These are phyloP conservation scores for Synanthedon tipuliformis DNA, from an alignment of 2,888 invertebrate species.

Conservation along the genomic window DNA sequence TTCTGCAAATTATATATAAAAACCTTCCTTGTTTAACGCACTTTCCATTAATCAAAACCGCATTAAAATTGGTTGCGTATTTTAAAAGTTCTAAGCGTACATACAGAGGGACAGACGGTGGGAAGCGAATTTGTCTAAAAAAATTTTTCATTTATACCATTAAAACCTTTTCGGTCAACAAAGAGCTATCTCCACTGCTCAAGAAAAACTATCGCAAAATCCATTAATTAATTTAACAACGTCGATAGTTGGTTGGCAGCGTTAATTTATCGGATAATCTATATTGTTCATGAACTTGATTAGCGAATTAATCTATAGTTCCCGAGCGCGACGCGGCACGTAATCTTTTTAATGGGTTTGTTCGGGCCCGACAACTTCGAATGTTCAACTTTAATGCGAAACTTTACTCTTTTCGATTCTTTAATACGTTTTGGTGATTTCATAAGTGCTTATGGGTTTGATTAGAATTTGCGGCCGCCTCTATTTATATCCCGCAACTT, in stretches of 20 bases:
- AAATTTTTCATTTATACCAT: too few species aligned
- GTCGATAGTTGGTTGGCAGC: not conserved
- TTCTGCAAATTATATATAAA: too few species aligned
- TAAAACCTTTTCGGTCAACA: not conserved
- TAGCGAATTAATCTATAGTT: not conserved
- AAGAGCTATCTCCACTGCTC: not conserved
- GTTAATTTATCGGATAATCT: conserved; percentile 1
- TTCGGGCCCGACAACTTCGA: not conserved
- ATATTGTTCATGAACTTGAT: conserved; percentile 4
- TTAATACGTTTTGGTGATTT: too few species aligned
- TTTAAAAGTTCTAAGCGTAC: too few species aligned
- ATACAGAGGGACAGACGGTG: too few species aligned
- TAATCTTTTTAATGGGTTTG: not conserved
- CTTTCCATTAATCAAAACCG: too few species aligned
- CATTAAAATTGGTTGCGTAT: too few species aligned
- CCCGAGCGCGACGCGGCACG: not conserved
- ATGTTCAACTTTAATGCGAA: not conserved
- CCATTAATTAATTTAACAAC: too few species aligned
- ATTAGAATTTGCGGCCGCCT: too few species aligned
- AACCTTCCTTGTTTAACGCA: too few species aligned
- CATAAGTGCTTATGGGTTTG: too few species aligned
- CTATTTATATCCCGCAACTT: conserved; percentile 12
- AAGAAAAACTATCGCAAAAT: not conserved
- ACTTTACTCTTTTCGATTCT: not conserved
- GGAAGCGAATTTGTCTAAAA: too few species aligned